A percentile compares a stretch with the other conserved stretches of the same genome.
Conservation (phyloP, 1,140 invertebrate genomes). For the Drosophila busckii region DNA sequence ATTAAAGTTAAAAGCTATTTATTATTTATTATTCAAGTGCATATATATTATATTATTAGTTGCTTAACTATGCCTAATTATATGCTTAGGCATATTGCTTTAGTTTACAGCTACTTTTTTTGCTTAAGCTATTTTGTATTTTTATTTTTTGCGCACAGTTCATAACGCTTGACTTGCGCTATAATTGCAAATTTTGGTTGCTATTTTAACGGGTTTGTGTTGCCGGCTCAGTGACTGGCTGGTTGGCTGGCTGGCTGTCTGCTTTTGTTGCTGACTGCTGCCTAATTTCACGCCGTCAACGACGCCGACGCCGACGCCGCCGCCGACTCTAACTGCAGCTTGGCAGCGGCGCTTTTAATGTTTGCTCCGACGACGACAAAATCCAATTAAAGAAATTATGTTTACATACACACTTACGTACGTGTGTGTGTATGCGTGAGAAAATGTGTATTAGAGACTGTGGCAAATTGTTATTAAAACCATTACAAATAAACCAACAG, state of each 20-base stretch:
- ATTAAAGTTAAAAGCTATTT: neutral
- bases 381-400: slow-evolving; percentile 76
- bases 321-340: slow-evolving; percentile 14
- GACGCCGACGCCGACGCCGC: slow-evolving; percentile 36
- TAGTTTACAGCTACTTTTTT: too few species aligned
- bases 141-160: slow-evolving; percentile 8
- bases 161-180: slow-evolving; percentile 13
- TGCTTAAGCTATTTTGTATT: too few species aligned
- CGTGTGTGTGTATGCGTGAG: slow-evolving; percentile 2
- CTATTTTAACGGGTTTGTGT: slow-evolving; percentile 59
- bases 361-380: slow-evolving; percentile 53
- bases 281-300: slow-evolving; percentile 52
- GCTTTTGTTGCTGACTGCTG: slow-evolving; percentile 39
- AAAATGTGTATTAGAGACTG: slow-evolving; percentile 3
- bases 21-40: neutral
- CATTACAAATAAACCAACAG: slow-evolving; percentile 51
- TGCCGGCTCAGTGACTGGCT: slow-evolving; percentile 36
- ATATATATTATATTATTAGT: neutral
- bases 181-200: slow-evolving; percentile 33
- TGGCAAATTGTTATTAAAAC: slow-evolving; percentile 71
- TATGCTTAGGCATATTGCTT: too few species aligned
- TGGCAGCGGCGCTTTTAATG: slow-evolving; percentile 56
- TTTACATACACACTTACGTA: slow-evolving; percentile 58
- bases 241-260: slow-evolving; percentile 15
- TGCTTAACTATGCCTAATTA: too few species aligned